Conservation (phyloP, 2,113 vertebrate genomes). For the Pseudopodoces humilis region DNA sequence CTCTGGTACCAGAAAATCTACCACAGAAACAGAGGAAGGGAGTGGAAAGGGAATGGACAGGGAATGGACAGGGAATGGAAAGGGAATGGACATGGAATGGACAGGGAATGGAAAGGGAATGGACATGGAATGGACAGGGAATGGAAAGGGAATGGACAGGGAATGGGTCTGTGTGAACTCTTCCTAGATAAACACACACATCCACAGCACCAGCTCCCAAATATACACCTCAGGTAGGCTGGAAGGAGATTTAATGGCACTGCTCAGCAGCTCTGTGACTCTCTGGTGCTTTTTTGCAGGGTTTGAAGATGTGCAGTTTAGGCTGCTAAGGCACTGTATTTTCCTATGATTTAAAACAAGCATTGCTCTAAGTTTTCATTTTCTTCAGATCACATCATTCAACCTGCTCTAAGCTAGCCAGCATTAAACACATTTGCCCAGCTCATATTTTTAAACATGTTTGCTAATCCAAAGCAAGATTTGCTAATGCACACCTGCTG, state of each 20-base stretch:
- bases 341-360: neutral
- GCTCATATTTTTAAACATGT: neutral
- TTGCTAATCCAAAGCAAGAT: neutral
- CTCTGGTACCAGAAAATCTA: neutral
- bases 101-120: neutral
- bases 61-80: neutral
- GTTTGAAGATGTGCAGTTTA: neutral
- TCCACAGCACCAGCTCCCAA: neutral
- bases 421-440: neutral
- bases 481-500: neutral
- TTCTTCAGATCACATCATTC: neutral
- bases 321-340: neutral
- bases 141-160: neutral
- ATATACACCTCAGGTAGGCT: rapidly evolving
- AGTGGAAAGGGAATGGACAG: neutral
- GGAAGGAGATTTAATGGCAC: neutral
- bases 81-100: neutral
- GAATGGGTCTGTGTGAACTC: neutral
- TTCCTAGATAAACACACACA: neutral
- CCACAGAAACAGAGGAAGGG: neutral
- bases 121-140: neutral
- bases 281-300: neutral
- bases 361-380: neutral
- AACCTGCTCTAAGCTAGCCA: neutral
- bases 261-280: neutral